phyloP scores from a whole-genome alignment of 2,888 invertebrate genomes.

The Beris chalybata region DNA sequence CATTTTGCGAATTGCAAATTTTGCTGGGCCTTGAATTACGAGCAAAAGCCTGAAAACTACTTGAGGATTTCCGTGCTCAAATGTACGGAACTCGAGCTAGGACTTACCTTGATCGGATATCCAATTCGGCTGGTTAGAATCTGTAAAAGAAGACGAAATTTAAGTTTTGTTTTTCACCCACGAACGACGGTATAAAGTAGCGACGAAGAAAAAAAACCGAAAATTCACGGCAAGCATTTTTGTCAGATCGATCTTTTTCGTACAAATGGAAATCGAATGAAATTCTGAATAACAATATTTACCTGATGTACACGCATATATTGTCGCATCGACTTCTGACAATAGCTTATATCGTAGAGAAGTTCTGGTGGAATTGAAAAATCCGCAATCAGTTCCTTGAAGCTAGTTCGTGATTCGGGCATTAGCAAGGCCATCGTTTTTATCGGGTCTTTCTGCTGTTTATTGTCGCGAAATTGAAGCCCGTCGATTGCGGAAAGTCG shows the following conservation, averaged over 20 bases:
- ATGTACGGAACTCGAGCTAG: background rate
- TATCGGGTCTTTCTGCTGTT: background rate
- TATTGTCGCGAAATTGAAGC: too few species aligned
- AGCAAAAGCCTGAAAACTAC: background rate
- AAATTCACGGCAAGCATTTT: background rate
- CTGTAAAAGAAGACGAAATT: constrained; percentile 20
- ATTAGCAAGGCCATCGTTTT: constrained; percentile 12
- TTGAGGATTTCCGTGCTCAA: background rate
- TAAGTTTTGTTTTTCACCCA: constrained; percentile 17
- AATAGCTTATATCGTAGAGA: constrained; percentile 53
- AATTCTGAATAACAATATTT: constrained; percentile 32
- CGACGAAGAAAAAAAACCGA: background rate
- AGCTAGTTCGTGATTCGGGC: constrained; percentile 12
- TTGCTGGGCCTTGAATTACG: constrained; percentile 5
- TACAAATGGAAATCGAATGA: background rate
- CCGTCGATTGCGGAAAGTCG: too few species aligned
- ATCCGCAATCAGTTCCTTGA: constrained; percentile 25
- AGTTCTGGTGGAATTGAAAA: constrained; percentile 47
- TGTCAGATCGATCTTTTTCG: background rate
- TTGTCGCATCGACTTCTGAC: constrained; percentile 51
- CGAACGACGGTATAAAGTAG: background rate
- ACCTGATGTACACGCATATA: constrained; percentile 54
- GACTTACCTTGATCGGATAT: constrained; percentile 31
- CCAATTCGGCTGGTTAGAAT: constrained; percentile 8
- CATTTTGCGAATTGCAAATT: constrained; percentile 10